Evolutionary conservation across 2,888 invertebrate genomes (phyloP).

Genomic region (Priocnemis perturbator): DNA sequence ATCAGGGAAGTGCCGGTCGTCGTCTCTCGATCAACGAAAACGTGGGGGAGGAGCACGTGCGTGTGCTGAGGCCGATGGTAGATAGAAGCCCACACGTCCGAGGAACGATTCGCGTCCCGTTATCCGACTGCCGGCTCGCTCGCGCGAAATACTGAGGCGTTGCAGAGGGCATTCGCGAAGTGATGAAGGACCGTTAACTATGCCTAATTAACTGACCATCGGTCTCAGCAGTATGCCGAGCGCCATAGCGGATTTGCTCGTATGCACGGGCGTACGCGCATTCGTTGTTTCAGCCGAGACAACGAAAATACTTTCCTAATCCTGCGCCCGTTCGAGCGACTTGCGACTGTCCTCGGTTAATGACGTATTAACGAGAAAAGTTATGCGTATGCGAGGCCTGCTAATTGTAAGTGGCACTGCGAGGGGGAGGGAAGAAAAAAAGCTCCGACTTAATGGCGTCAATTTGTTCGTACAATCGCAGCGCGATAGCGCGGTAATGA

Average conservation of each 20-base stretch:
- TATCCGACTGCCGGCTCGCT: conserved; percentile 46
- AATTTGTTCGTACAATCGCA: background rate
- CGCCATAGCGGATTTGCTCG: conserved; percentile 9
- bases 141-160: conserved; percentile 42
- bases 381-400: no score
- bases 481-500: no score
- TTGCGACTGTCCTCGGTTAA: no score
- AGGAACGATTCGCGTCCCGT: conserved; percentile 46
- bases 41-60: background rate
- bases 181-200: conserved; percentile 51
- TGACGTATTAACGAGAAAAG: no score
- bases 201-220: conserved; percentile 46
- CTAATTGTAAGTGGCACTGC: no score
- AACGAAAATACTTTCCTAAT: background rate
- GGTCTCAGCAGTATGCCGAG: conserved; percentile 6
- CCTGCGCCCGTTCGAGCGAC: no score
- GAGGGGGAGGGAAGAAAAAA: no score
- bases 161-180: conserved; percentile 37
- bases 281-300: background rate
- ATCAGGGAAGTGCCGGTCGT: background rate
- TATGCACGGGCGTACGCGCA: no score
- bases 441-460: background rate
- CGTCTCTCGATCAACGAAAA: no score
- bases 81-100: conserved; percentile 37
- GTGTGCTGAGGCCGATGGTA: background rate